Evolutionary conservation across 2,888 invertebrate species (phyloP), one percentile per base, ranked within the genome.

Genomic region (Cephalotes varians): DNA sequence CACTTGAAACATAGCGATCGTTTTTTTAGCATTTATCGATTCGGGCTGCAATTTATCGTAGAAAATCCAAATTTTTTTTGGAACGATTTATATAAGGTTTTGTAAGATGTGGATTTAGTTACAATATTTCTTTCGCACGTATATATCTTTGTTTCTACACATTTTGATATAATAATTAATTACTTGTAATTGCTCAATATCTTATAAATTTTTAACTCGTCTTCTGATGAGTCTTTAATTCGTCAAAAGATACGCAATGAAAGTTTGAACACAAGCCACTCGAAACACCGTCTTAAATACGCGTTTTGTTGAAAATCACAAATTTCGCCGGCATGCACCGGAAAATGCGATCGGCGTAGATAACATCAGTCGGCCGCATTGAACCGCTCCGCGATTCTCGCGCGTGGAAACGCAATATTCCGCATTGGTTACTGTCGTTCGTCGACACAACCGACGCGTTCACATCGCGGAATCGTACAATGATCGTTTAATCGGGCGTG

Each of bases 401-500:
- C 73, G 65, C 65, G 81, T 88, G 89, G 90, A 86, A 91, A 91
- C 91, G 91, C 91, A 92, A 93, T 93, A 93, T 93, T 93, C 91
- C 88, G 85, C 83, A 85, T 81, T 82, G 88, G 86, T 87, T 87
- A 86, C 77, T 85, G 79, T 64, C 73, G 82, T 72, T 81, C 72
- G 72, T 31, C 72, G 77, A 37, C 71, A 56, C 73, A 25, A 58
- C 60, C 72, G 82, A 34, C 72, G 77, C 81, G 76, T 83, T 76
- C 85, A 83, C 87, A 89, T 88, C 88, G 88, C 86, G 84, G 76
- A 89, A 91, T 92, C 91, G 88, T 88, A 91, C 92, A 92, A 92
- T 92, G 93, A 94, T 93, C 93, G 92, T 93, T 94, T 93, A 94
- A 94, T 94, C 94, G 93, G 93, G 90, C 93, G 92, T 94, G 92